phyloP scores from a whole-genome alignment of 2,888 invertebrate species.

The Oscheius sp. region DNA sequence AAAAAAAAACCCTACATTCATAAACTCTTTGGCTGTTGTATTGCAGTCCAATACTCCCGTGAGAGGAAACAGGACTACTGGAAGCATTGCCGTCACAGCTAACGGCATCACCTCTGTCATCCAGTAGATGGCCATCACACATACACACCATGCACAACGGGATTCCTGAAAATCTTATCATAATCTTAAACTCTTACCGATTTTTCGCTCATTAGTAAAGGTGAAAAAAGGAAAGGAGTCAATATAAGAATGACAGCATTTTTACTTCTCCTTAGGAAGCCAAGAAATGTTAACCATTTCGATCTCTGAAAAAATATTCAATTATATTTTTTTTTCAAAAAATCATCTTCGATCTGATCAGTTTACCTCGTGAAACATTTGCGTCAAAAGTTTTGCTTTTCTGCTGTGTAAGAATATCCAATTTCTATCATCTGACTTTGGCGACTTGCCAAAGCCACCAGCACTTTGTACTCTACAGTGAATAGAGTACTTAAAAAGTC shows the following conservation, averaged over 20 bases:
- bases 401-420: conserved; percentile 1
- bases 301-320: conserved; percentile 21
- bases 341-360: too few species aligned
- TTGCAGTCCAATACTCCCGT: conserved; percentile 62
- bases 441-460: neutral
- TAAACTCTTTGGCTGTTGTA: conserved; percentile 61
- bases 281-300: conserved; percentile 6
- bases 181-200: neutral
- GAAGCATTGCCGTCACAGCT: conserved; percentile 64
- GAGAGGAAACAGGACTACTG: conserved; percentile 64
- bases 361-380: too few species aligned
- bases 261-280: conserved; percentile 20
- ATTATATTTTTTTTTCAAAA: neutral
- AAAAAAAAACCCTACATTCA: conserved; percentile 50
- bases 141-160: conserved; percentile 63
- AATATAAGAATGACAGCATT: conserved; percentile 42
- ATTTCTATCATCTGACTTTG: neutral
- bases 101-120: conserved; percentile 65
- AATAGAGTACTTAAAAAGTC: neutral
- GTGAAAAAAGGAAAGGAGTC: conserved; percentile 48
- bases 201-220: neutral
- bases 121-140: conserved; percentile 66
- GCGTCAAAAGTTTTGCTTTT: neutral
- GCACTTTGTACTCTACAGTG: neutral
- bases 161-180: conserved; percentile 50